Percentiles rank a stretch among this genome's conserved stretches.
Conservation (phyloP, 2,888 invertebrate genomes). For the Acronicta leporina region DNA sequence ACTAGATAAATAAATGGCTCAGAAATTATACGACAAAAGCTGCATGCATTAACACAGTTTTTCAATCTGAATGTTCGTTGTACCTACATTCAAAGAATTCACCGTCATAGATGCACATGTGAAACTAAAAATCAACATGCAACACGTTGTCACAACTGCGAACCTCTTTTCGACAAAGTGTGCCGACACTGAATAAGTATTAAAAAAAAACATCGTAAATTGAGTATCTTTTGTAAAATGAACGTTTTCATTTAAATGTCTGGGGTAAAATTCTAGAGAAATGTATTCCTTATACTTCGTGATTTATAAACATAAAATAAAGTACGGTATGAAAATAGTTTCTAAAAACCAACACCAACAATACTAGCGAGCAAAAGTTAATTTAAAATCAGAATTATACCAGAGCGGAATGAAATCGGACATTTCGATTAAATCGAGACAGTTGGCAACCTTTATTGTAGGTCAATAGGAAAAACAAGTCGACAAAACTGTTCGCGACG, state of each 20-base stretch:
- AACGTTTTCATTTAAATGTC: conserved; percentile 22
- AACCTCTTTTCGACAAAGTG: conserved; percentile 10
- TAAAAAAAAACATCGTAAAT: conserved; percentile 17
- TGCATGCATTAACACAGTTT: conserved; percentile 8
- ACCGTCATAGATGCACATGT: conserved; percentile 24
- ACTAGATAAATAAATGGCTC: not conserved
- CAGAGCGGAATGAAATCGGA: conserved; percentile 4
- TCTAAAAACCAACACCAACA: conserved; percentile 5
- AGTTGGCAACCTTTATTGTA: conserved; percentile 29
- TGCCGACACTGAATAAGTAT: conserved; percentile 18
- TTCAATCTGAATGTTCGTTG: conserved; percentile 12
- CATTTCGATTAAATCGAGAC: conserved; percentile 23
- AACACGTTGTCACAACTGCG: conserved; percentile 29
- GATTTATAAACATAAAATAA: not conserved
- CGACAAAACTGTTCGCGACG: conserved; percentile 39
- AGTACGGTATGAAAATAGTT: not conserved
- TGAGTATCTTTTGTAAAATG: conserved; percentile 17
- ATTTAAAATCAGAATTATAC: conserved; percentile 22
- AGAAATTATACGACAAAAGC: not conserved
- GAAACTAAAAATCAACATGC: conserved; percentile 29
- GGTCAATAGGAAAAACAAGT: conserved; percentile 36
- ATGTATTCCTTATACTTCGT: conserved; percentile 2
- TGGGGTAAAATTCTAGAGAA: conserved; percentile 5
- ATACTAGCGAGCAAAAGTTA: conserved; percentile 13
- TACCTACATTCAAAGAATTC: conserved; percentile 23